These are phyloP conservation scores for Protobothrops flavoviridis DNA, from an alignment of 2,113 vertebrate genomes.

Conservation along the genomic window DNA sequence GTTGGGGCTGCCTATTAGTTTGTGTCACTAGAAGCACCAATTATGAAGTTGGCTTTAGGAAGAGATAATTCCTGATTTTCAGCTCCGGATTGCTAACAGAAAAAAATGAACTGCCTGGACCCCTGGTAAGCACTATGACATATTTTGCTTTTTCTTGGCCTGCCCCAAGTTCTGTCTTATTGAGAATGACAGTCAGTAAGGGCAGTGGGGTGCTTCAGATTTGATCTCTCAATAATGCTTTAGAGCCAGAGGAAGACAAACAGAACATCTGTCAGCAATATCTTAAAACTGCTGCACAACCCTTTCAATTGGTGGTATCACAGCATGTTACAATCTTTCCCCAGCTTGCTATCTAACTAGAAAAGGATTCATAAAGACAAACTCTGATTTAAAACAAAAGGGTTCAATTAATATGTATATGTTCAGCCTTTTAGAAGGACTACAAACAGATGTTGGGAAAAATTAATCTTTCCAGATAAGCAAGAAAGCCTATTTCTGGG, in stretches of 20 bases:
- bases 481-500: neutral
- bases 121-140: neutral
- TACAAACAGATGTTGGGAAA: neutral
- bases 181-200: neutral
- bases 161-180: neutral
- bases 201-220: neutral
- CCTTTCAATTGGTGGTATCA: neutral
- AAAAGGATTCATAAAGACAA: neutral
- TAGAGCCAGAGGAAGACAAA: neutral
- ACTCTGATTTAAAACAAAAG: neutral
- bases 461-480: neutral
- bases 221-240: neutral
- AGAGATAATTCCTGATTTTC: neutral
- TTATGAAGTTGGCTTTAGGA: neutral
- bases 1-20: neutral
- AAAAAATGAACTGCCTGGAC: neutral
- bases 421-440: neutral
- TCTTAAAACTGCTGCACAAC: neutral
- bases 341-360: neutral
- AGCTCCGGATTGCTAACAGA: neutral
- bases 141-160: neutral
- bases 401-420: neutral
- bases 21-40: neutral
- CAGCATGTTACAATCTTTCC: neutral
- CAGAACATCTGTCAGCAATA: neutral